Evolutionary conservation across 2,797 vertebrate genomes (phyloP).

Genomic region (Moxostoma hubbsi): DNA sequence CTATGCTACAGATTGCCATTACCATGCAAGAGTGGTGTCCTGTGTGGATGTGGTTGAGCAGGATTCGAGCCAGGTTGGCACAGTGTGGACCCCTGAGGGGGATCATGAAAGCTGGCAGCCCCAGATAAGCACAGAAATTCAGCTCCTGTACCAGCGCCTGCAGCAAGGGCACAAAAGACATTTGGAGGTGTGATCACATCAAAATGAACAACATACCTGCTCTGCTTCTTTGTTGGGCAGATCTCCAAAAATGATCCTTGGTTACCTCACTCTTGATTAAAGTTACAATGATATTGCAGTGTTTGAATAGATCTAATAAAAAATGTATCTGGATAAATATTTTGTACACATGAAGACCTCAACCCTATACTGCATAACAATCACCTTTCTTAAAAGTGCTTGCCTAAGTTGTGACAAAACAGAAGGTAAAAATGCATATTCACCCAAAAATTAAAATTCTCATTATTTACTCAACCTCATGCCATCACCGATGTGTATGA

Average conservation of each 20-base stretch:
- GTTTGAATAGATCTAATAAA: not conserved
- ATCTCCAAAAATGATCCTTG: constrained; percentile 15
- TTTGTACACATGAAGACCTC: not conserved
- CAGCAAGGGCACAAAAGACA: constrained; percentile 4
- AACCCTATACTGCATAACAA: too few relatives aligned
- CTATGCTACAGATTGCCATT: constrained; percentile 46
- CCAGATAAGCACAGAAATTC: constrained; percentile 91
- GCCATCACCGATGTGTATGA: too few relatives aligned
- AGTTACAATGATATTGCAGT: not conserved
- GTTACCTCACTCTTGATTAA: constrained; percentile 25
- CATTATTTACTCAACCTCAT: too few relatives aligned
- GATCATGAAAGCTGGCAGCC: constrained; percentile 90
- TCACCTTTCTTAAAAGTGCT: too few relatives aligned
- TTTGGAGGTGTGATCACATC: constrained; percentile 25
- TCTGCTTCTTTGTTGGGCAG: constrained; percentile 11
- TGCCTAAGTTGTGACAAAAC: too few relatives aligned
- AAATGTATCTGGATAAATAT: not conserved
- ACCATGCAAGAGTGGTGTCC: constrained; percentile 93
- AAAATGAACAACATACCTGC: constrained; percentile 26
- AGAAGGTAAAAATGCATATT: too few relatives aligned
- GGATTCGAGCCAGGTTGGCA: constrained; percentile 87
- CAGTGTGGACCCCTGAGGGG: constrained; percentile 82
- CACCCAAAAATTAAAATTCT: too few relatives aligned
- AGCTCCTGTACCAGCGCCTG: constrained; percentile 91
- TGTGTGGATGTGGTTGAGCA: constrained; percentile 90